These are phyloP conservation scores for Trichogramma pretiosum DNA, from an alignment of 1,140 invertebrate genomes.

Conservation along the genomic window DNA sequence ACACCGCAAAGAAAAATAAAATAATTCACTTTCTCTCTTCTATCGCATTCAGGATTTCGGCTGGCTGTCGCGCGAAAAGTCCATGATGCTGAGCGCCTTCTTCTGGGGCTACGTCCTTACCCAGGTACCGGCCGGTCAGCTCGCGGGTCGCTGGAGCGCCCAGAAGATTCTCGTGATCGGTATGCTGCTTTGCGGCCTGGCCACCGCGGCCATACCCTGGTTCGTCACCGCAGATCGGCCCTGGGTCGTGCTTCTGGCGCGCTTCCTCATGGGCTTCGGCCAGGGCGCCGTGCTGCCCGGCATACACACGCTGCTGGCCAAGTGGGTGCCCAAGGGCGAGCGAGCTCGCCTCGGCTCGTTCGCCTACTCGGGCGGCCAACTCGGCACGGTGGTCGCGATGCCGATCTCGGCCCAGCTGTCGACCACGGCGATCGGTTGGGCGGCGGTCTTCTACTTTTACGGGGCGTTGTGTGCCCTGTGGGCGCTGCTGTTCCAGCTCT, in stretches of 20 bases:
- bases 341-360: slow-evolving; percentile 38
- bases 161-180: slow-evolving; percentile 52
- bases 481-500: slow-evolving; percentile 53
- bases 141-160: slow-evolving; percentile 47
- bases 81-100: slow-evolving; percentile 56
- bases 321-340: slow-evolving; percentile 49
- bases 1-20: no score
- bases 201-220: slow-evolving; percentile 40
- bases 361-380: slow-evolving; percentile 49
- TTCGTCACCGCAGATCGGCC: slow-evolving; percentile 28
- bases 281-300: slow-evolving; percentile 58
- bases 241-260: slow-evolving; percentile 44
- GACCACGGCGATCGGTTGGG: slow-evolving; percentile 60
- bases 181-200: slow-evolving; percentile 51
- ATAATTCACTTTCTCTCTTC: no score
- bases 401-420: slow-evolving; percentile 60
- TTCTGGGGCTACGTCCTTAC: slow-evolving; percentile 63
- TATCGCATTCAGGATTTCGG: slow-evolving; percentile 32
- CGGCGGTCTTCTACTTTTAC: slow-evolving; percentile 68
- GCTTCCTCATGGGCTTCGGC: slow-evolving; percentile 57
- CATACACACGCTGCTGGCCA: slow-evolving; percentile 54
- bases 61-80: slow-evolving; percentile 50
- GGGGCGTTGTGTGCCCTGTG: slow-evolving; percentile 54
- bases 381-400: slow-evolving; percentile 67
- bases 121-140: slow-evolving; percentile 51